Evolutionary conservation across 92 coral and sea anemone species (phyloP), one percentile per base, ranked within the genome.

Genomic region (Umimayanthus chanpuru): DNA sequence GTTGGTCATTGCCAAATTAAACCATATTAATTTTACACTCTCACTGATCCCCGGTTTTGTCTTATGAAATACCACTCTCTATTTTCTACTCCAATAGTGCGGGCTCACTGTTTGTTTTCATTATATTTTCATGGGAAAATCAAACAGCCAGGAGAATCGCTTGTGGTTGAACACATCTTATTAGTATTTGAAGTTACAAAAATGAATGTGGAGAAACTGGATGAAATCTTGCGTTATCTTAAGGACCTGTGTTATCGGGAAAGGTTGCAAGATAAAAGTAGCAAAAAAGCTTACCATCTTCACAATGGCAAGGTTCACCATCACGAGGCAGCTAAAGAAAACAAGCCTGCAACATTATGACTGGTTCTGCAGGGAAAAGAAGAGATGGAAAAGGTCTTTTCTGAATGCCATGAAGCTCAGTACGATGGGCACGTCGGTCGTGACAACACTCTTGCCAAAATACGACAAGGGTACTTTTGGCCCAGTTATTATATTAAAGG

Each of bases 401-500:
- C 4, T 8, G 90, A 49, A 49, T 11, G 12, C 12, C 56, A 49
- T 49, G 56, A 49, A 49, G 56, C 12, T 49, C 12, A 49, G 56
- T 49, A 49, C 56, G 56, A 3, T 49, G 56, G 56, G 56, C 56
- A 49, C 12, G 12, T 18, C 36, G 36, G 36, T 32, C 36, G 36
- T 32, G 36, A 32, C 36, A 32, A 32, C 36, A 32, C 36, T 32
- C 40, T 88, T 10, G 39, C 64, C 30, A 88, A 88, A 55, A 88
- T 78, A 25, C 73, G 81, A 40, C 82, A 70, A 28, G 1, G 81
- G 2, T 88, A 88, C 32, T 88, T 50, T 58, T 88, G 91, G 82
- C 91, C 91, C 4, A 82, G 87, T 12, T 88, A 73, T 30, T 82
- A 74, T 71, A 55, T n/a, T n/a, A n/a, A n/a, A 79, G 21, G 83